A percentile compares a stretch with the other conserved stretches of the same genome.
Conservation (phyloP, 1,140 invertebrate species). For the Calephelis virginiensis region DNA sequence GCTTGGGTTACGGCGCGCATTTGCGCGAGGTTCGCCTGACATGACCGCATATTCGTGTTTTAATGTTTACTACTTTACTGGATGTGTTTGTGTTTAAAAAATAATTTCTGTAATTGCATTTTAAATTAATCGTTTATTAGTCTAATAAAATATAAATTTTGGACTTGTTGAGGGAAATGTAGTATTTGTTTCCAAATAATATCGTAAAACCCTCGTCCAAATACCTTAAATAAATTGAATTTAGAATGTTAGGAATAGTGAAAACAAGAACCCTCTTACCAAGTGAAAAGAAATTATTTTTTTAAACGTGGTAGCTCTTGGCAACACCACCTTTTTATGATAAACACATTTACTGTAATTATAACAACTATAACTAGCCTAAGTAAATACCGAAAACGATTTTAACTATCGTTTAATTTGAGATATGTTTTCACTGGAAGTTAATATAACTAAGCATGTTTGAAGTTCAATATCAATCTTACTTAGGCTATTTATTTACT, state of each 20-base stretch:
- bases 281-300: not conserved
- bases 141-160: not conserved
- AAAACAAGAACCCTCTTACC: not conserved
- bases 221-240: too few relatives aligned
- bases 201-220: too few relatives aligned
- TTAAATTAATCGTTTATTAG: not conserved
- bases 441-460: too few relatives aligned
- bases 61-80: slow-evolving; percentile 19
- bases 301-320: slow-evolving; percentile 14
- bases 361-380: slow-evolving; percentile 4
- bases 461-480: not conserved
- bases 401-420: too few relatives aligned
- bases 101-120: slow-evolving; percentile 5
- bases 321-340: slow-evolving; percentile 31
- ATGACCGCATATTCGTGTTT: not conserved
- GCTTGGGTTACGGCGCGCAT: slow-evolving; percentile 68
- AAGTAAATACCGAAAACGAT: not conserved
- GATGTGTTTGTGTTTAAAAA: slow-evolving; percentile 24
- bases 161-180: not conserved
- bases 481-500: not conserved
- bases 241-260: not conserved
- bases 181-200: too few relatives aligned
- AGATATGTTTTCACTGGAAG: too few relatives aligned
- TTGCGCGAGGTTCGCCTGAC: slow-evolving; percentile 34
- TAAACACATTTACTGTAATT: slow-evolving; percentile 19